phyloP scores from a whole-genome alignment of 2,797 vertebrate species.

The Carcharodon carcharias region DNA sequence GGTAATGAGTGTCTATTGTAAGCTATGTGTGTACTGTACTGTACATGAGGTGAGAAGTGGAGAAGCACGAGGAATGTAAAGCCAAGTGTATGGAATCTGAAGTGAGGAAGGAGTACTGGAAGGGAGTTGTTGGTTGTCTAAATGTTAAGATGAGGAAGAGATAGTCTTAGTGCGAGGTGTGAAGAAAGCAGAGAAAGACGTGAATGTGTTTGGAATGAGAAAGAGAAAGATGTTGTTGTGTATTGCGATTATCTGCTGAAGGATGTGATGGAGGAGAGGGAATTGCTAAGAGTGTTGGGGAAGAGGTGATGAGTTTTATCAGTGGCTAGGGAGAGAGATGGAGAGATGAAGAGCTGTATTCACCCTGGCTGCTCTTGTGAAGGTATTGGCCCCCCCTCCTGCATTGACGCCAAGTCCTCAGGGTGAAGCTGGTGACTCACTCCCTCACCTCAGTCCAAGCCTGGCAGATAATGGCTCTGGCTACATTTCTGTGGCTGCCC shows the following conservation, averaged over 20 bases:
- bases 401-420: not conserved
- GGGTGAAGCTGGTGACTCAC: not conserved
- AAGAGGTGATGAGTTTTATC: not conserved
- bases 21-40: not conserved
- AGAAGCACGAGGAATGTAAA: not conserved
- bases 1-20: not conserved
- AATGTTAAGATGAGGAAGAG: not conserved
- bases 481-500: not conserved
- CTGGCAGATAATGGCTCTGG: not conserved
- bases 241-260: not conserved
- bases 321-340: not conserved
- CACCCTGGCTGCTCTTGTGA: not conserved
- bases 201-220: not conserved
- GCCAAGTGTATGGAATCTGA: not conserved
- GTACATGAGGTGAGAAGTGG: not conserved
- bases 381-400: not conserved
- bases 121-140: not conserved
- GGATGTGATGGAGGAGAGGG: not conserved
- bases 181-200: not conserved
- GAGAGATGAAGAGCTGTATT: not conserved
- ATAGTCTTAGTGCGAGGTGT: not conserved
- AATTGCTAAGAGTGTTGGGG: not conserved
- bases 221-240: not conserved
- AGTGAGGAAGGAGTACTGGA: not conserved
- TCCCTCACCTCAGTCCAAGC: not conserved